Base-by-base conservation (phyloP, 2,113 vertebrate species). In the Oceanites oceanicus region DNA sequence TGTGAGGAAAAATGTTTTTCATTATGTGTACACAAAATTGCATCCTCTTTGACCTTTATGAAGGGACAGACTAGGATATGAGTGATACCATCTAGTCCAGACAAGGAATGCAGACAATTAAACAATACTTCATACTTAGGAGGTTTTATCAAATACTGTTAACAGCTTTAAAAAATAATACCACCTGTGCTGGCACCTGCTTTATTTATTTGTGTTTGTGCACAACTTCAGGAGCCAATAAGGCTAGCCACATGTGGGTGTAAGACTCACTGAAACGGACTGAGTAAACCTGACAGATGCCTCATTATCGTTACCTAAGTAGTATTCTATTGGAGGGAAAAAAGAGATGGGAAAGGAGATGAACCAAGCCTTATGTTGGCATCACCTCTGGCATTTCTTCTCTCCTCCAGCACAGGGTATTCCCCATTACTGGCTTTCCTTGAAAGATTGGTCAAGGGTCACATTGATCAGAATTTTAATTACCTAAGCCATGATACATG, bases 381-480 rank as follows among this genome's bases (percentile, higher is more conserved):
- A 71, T 61, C 47, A 62, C 13, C 13, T 76, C 56, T 52, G 29
- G 11, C 6, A 17, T 96, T 85, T 73, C n/a, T 78, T 68, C 29
- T 94, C 6, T 88, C 36, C 22, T 77, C 11, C 27, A 61, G 27
- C 34, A 67, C 10, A 38, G 4, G 6, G 17, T 77, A 76, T 53
- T 90, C 29, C 17, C 59, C 27, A 29, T 59, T 49, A 91, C 21
- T 40, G 23, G 3, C 3, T 91, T 29, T 88, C 47, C 50, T 87
- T 93, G 70, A 74, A 89, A 81, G 30, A 67, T 6, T 45, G 61
- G 50, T 86, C 92, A 88, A 66, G 58, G 75, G 27, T 68, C 70
- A 97, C 4, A 10, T 74, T 80, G 90, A 96, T 94, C 76, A 95
- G 70, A 90, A 95, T 84, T 58, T 74, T 95, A 88, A 84, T 91